Evolutionary conservation across 2,113 vertebrate genomes (phyloP).

Genomic region (Scolopax mira): DNA sequence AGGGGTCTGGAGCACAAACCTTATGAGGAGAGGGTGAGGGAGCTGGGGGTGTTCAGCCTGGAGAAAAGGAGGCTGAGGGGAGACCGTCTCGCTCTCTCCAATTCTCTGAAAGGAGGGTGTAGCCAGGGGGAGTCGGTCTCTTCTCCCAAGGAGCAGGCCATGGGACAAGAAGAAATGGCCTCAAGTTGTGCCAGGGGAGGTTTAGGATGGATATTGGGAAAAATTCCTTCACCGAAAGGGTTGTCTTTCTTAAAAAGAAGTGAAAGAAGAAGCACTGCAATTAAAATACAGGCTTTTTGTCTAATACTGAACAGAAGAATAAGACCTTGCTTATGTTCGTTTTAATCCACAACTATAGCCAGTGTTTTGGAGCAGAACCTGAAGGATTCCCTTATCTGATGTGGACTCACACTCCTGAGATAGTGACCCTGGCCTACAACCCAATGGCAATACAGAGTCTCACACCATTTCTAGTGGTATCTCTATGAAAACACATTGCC

Average conservation of each 20-base stretch:
- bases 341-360: background rate
- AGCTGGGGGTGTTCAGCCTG: too few species aligned
- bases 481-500: background rate
- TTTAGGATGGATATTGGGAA: background rate
- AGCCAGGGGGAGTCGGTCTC: background rate
- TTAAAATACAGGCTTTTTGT: background rate
- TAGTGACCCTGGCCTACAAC: background rate
- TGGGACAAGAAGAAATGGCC: background rate
- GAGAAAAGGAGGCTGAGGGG: too few species aligned
- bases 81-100: too few species aligned
- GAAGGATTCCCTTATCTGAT: background rate
- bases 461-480: background rate
- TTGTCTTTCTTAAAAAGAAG: too few species aligned
- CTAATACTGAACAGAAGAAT: background rate
- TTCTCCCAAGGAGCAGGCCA: background rate
- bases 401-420: background rate
- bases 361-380: background rate
- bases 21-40: too few species aligned
- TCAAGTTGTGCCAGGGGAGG: background rate
- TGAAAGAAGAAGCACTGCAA: background rate
- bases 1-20: too few species aligned
- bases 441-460: rapidly evolving
- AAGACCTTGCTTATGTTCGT: background rate
- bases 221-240: background rate
- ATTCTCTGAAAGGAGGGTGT: background rate